Evolutionary conservation across 2,113 vertebrate genomes (phyloP).

Genomic region (Lycaon pictus): DNA sequence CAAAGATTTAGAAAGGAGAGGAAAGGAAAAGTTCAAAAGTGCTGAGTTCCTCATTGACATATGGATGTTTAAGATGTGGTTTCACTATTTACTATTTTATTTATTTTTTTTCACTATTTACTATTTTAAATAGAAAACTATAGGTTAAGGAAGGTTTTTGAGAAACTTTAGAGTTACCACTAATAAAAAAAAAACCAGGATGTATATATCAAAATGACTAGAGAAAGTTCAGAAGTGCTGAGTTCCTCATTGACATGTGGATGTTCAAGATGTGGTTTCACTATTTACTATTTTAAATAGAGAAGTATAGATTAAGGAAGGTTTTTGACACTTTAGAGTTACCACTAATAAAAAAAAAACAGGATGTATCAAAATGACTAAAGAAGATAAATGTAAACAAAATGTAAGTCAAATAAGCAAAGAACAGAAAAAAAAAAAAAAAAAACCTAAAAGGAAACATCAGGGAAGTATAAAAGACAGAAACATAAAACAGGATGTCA

Average conservation of each 20-base stretch:
- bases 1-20: constrained; percentile 4
- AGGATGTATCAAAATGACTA: background rate
- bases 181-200: constrained; percentile 34
- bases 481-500: background rate
- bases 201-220: background rate
- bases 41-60: background rate
- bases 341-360: constrained; percentile 11
- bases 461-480: background rate
- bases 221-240: background rate
- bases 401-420: constrained; percentile 53
- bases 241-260: background rate
- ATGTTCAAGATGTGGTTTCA: background rate
- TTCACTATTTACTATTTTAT: constrained; percentile 5
- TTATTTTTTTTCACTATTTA: background rate
- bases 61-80: background rate
- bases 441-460: constrained; percentile 1
- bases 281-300: background rate
- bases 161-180: background rate
- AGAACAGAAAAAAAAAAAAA: background rate
- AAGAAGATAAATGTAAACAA: constrained; percentile 17
- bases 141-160: background rate
- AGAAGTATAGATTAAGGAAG: background rate
- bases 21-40: background rate
- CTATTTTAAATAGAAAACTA: background rate
- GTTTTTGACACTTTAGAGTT: background rate